Percentiles rank a stretch among this genome's conserved stretches.
These are phyloP conservation scores for Tragelaphus imberbis DNA, from an alignment of 2,113 vertebrate species.

Conservation along the genomic window DNA sequence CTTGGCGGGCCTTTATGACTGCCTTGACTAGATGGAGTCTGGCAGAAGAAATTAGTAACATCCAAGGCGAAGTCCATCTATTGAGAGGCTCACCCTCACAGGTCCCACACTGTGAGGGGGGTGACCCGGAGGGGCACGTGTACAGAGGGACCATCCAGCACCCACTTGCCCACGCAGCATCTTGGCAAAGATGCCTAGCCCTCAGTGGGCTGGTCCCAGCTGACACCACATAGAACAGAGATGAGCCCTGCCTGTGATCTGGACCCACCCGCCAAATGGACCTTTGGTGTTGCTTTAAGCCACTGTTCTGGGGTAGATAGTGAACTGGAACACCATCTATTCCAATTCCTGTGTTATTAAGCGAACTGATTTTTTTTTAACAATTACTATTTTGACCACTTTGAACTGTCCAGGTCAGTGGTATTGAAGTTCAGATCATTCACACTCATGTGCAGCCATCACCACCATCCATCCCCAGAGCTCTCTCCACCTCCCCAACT, in stretches of 20 bases:
- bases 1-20: background rate
- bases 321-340: background rate
- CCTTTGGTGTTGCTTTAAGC: background rate
- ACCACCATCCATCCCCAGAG: background rate
- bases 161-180: background rate
- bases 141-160: background rate
- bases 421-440: background rate
- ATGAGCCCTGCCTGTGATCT: background rate
- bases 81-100: background rate
- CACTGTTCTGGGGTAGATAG: background rate
- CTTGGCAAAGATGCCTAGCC: background rate
- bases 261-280: background rate
- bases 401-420: background rate
- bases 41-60: background rate
- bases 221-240: background rate
- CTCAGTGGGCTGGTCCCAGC: background rate
- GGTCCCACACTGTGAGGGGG: background rate
- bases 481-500: background rate
- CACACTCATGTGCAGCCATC: background rate
- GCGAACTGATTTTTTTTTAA: background rate
- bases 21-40: background rate
- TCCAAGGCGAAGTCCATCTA: background rate
- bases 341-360: background rate
- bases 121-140: background rate
- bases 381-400: background rate